Evolutionary conservation across 2,888 invertebrate genomes (phyloP).

Genomic region (Caenorhabditis uteleia): DNA sequence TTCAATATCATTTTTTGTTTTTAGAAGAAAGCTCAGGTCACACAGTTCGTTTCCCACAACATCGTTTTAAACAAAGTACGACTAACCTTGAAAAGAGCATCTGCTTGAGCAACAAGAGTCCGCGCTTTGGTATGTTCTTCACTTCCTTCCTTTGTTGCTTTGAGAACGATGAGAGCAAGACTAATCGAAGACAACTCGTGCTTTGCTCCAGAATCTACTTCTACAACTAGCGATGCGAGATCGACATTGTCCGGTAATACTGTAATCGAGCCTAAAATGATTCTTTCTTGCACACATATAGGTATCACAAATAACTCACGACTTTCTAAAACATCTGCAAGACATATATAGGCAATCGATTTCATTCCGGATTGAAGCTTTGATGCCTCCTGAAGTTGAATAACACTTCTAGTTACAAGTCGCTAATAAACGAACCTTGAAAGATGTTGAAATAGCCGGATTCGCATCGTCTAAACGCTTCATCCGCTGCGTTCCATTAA

Average conservation of each 20-base stretch:
- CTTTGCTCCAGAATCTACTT: conserved; percentile 42
- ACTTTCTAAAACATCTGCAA: conserved; percentile 25
- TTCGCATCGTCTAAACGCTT: conserved; percentile 21
- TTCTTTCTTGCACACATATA: too few species aligned
- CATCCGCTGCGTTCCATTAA: conserved; percentile 42
- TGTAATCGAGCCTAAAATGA: conserved; percentile 22
- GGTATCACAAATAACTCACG: conserved; percentile 6
- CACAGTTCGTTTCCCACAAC: too few species aligned
- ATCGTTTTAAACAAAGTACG: neutral
- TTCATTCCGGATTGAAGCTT: conserved; percentile 37
- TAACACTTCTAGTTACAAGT: too few species aligned
- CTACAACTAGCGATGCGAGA: conserved; percentile 16
- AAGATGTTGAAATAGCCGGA: conserved; percentile 12
- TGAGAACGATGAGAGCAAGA: conserved; percentile 34
- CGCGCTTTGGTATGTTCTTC: conserved; percentile 34
- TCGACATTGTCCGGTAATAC: conserved; percentile 27
- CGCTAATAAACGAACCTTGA: too few species aligned
- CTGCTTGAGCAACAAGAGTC: conserved; percentile 33
- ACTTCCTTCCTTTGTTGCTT: conserved; percentile 17
- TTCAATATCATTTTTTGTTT: too few species aligned
- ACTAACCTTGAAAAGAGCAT: conserved; percentile 37
- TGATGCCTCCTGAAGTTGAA: too few species aligned
- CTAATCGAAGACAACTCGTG: conserved; percentile 43
- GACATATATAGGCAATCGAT: conserved; percentile 32
- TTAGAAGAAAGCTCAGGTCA: too few species aligned